Conservation (phyloP, 1,140 invertebrate species). For the Phocides pigmalion region DNA sequence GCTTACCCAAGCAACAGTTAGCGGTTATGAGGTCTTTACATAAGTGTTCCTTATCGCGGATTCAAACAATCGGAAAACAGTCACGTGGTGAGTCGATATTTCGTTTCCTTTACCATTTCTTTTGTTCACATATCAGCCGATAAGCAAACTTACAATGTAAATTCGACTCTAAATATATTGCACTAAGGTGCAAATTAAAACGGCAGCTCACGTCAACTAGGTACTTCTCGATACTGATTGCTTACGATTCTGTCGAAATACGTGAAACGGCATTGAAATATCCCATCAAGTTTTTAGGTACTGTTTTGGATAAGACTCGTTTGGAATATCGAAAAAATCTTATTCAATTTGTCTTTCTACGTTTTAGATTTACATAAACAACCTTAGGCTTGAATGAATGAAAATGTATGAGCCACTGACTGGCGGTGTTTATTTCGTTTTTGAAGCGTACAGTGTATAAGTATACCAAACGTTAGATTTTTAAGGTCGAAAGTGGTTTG, state of each 20-base stretch:
- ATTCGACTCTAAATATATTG: background rate
- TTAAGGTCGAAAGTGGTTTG: too few species aligned
- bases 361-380: slow-evolving; percentile 11
- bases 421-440: background rate
- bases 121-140: slow-evolving; percentile 25
- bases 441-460: too few species aligned
- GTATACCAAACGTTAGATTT: too few species aligned
- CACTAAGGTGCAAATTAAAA: background rate
- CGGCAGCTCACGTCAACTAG: background rate
- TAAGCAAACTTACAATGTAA: background rate
- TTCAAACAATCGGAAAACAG: slow-evolving; percentile 24
- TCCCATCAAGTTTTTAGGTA: slow-evolving; percentile 18
- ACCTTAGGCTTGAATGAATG: slow-evolving; percentile 15
- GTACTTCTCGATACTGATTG: slow-evolving; percentile 18
- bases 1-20: slow-evolving; percentile 16
- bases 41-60: slow-evolving; percentile 40
- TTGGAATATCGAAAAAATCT: slow-evolving; percentile 24
- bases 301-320: slow-evolving; percentile 12
- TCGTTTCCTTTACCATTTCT: slow-evolving; percentile 28
- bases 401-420: background rate
- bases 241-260: slow-evolving; percentile 28
- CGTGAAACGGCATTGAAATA: slow-evolving; percentile 30
- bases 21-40: slow-evolving; percentile 39
- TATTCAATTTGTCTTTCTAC: slow-evolving; percentile 28
- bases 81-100: slow-evolving; percentile 35